Evolutionary conservation across 2,888 invertebrate species (phyloP).

Genomic region (Platerodrilus igneus): DNA sequence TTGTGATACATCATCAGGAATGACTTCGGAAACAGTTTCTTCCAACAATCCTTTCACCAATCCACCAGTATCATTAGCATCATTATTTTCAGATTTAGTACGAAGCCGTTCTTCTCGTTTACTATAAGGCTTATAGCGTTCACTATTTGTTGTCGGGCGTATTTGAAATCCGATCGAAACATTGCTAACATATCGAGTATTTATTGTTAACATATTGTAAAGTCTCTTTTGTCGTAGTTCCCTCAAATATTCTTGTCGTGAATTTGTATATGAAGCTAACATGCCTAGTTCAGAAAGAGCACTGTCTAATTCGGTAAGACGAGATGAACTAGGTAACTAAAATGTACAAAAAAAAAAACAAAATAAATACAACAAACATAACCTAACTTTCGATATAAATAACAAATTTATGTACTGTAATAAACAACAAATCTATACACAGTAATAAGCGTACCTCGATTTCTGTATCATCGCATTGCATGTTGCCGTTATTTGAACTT

Average conservation of each 20-base stretch:
- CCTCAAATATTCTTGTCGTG: slow-evolving; percentile 54
- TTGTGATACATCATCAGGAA: slow-evolving; percentile 37
- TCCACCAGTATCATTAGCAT: slow-evolving; percentile 39
- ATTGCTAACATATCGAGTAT: slow-evolving; percentile 59
- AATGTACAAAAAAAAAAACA: slow-evolving; percentile 1
- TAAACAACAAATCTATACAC: background rate
- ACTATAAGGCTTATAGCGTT: slow-evolving; percentile 56
- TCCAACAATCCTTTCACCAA: slow-evolving; percentile 36
- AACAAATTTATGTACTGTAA: background rate
- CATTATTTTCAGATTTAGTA: slow-evolving; percentile 61
- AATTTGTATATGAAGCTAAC: slow-evolving; percentile 57
- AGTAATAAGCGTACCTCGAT: slow-evolving; percentile 25
- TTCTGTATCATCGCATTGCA: slow-evolving; percentile 34
- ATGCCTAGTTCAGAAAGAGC: slow-evolving; percentile 59
- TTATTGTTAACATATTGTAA: slow-evolving; percentile 50
- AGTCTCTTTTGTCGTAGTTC: slow-evolving; percentile 46
- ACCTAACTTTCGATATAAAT: background rate
- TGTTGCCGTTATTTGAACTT: slow-evolving; percentile 22
- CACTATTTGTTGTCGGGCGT: slow-evolving; percentile 51
- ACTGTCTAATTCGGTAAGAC: slow-evolving; percentile 55
- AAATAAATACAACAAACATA: slow-evolving; percentile 1
- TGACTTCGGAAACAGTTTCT: slow-evolving; percentile 35
- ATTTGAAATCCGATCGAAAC: slow-evolving; percentile 60
- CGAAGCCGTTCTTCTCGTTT: slow-evolving; percentile 54
- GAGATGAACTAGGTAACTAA: slow-evolving; percentile 34